Evolutionary conservation across 2,113 vertebrate species (phyloP).

Genomic region (Notarius lentiginosus): DNA sequence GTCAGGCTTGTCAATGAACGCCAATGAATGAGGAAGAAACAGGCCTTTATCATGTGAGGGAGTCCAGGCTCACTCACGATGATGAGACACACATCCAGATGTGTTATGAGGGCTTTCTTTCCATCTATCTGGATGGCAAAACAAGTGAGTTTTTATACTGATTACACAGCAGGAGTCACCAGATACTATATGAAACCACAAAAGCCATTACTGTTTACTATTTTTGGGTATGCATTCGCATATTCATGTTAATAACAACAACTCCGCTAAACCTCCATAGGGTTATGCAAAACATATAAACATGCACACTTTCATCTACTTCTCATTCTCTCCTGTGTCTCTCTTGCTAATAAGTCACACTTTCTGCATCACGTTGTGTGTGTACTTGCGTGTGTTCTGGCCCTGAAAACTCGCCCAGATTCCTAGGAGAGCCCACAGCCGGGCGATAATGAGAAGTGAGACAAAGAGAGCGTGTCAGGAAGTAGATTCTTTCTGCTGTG

Average conservation of each 20-base stretch:
- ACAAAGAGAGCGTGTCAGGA: conserved; percentile 65
- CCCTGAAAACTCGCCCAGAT: conserved; percentile 60
- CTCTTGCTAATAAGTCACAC: conserved; percentile 24
- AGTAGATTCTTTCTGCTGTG: conserved; percentile 71
- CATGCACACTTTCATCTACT: conserved; percentile 5
- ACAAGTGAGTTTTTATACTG: not conserved
- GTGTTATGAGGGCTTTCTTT: not conserved
- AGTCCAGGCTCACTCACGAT: not conserved
- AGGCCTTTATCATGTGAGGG: not conserved
- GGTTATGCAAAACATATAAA: conserved; percentile 14
- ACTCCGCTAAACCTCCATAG: conserved; percentile 12
- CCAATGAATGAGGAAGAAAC: conserved; percentile 14
- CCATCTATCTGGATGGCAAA: conserved; percentile 13
- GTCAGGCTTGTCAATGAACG: conserved; percentile 43
- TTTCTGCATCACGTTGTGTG: conserved; percentile 44
- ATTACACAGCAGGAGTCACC: not conserved
- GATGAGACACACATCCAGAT: conserved; percentile 4
- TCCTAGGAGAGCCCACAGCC: conserved; percentile 59
- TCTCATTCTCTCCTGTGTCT: not conserved
- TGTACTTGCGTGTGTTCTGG: conserved; percentile 57
- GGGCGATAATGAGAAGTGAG: conserved; percentile 50
- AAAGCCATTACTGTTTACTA: not conserved
- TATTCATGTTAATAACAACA: conserved; percentile 21
- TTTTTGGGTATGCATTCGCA: not conserved
- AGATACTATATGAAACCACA: not conserved